A percentile compares a stretch with the other conserved stretches of the same genome.
Conservation (phyloP, 1,140 invertebrate genomes). For the Caenorhabditis tropicalis region DNA sequence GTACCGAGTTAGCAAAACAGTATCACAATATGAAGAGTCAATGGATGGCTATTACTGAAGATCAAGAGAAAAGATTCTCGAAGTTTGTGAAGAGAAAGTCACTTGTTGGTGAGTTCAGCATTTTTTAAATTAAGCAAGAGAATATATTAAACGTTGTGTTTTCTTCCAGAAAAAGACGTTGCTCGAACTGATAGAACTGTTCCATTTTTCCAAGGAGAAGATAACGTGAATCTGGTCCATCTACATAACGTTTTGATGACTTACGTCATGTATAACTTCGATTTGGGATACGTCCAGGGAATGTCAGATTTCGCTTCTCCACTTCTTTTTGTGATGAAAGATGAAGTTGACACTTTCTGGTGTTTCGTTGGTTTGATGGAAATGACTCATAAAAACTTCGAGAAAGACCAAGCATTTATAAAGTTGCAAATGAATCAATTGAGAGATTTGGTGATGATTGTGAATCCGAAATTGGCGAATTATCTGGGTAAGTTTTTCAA, state of each 20-base stretch:
- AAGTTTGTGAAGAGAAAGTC: conserved; percentile 88
- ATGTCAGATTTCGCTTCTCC: conserved; percentile 97
- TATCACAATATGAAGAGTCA: conserved; percentile 95
- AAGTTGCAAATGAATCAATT: conserved; percentile 88
- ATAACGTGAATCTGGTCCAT: conserved; percentile 85
- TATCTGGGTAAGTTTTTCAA: conserved; percentile 77
- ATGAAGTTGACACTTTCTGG: conserved; percentile 97
- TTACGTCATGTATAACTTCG: conserved; percentile 99
- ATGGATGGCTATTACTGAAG: conserved; percentile 87
- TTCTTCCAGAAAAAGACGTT: conserved; percentile 88
- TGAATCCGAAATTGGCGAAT: conserved; percentile 83
- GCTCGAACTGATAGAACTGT: conserved; percentile 91
- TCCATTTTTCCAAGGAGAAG: conserved; percentile 87
- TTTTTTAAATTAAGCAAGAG: no score
- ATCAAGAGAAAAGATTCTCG: conserved; percentile 87
- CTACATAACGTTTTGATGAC: conserved; percentile 94
- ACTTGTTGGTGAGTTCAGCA: conserved; percentile 80
- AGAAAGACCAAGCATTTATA: conserved; percentile 95
- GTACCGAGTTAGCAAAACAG: conserved; percentile 76
- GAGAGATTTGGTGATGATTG: conserved; percentile 81
- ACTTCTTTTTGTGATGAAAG: conserved; percentile 86
- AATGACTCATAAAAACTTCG: conserved; percentile 85
- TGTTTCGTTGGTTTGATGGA: conserved; percentile 99
- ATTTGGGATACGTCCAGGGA: conserved; percentile 83
- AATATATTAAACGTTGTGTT: no score